Evolutionary conservation across 2,888 invertebrate genomes (phyloP).

Genomic region (Lysandra bellargus): DNA sequence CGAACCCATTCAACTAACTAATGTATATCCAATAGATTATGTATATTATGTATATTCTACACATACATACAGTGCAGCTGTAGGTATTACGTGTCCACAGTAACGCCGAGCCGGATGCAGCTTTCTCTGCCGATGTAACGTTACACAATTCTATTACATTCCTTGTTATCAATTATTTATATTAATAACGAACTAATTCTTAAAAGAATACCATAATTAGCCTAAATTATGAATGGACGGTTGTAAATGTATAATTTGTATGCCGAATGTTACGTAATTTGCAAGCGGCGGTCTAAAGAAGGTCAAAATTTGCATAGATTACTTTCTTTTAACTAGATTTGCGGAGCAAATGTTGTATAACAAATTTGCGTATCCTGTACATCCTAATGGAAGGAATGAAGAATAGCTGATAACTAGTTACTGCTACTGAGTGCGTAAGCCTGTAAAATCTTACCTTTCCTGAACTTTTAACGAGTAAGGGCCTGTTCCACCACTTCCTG

Average conservation of each 20-base stretch:
- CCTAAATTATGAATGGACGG: background rate
- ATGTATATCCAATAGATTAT: background rate
- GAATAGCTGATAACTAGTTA: too few species aligned
- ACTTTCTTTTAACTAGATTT: conserved; percentile 43
- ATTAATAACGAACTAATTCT: background rate
- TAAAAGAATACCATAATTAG: background rate
- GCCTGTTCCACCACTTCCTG: too few species aligned
- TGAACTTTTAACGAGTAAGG: too few species aligned
- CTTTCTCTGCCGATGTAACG: conserved; percentile 24
- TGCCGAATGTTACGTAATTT: background rate
- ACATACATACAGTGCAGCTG: background rate
- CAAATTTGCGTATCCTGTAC: background rate
- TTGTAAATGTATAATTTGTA: conserved; percentile 7
- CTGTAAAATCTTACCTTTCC: too few species aligned
- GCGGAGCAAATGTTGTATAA: conserved; percentile 39
- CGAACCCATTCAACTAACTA: background rate
- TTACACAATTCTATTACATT: conserved; percentile 22
- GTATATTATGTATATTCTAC: background rate
- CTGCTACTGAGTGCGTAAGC: too few species aligned
- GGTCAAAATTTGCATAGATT: background rate
- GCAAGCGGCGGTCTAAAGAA: background rate
- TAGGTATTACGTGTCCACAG: conserved; percentile 4
- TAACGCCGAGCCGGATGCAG: conserved; percentile 8
- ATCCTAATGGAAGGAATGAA: too few species aligned
- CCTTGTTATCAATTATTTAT: conserved; percentile 9